A percentile compares a stretch with the other conserved stretches of the same genome.
These are phyloP conservation scores for Seira musarum DNA, from an alignment of 2,888 invertebrate genomes.

Conservation along the genomic window DNA sequence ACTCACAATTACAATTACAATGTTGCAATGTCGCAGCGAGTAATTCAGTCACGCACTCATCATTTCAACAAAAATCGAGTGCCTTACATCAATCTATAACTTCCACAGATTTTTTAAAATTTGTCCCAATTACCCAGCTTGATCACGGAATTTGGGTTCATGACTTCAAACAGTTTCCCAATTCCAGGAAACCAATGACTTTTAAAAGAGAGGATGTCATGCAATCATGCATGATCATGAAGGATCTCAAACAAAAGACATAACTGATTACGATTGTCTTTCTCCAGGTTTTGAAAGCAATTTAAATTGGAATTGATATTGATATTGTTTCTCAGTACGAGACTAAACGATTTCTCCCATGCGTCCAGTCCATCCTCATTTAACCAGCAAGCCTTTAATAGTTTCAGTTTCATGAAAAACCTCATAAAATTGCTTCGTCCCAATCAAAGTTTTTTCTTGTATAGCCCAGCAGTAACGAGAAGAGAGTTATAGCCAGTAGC, in stretches of 20 bases:
- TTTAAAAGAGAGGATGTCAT: no score
- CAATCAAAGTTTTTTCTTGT: no score
- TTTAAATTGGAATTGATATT: slow-evolving; percentile 10
- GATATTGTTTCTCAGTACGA: not conserved
- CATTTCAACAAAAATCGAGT: no score
- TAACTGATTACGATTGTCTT: no score
- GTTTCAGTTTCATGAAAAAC: not conserved
- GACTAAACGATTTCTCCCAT: not conserved
- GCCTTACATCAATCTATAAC: not conserved
- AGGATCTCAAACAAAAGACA: no score
- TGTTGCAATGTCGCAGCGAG: not conserved
- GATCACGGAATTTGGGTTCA: not conserved
- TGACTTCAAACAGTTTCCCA: not conserved
- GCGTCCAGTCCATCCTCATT: not conserved
- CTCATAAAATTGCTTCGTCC: no score
- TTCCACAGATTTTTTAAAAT: not conserved
- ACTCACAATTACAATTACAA: not conserved
- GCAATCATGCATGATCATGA: no score
- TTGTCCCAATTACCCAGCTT: not conserved
- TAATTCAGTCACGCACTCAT: not conserved
- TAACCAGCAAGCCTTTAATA: not conserved
- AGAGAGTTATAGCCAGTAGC: slow-evolving; percentile 41
- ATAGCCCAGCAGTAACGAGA: not conserved
- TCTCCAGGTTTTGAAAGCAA: not conserved
- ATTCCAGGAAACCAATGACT: no score